Evolutionary conservation across 2,113 vertebrate species (phyloP), one percentile per base, ranked within the genome.

Genomic region (Psilopsiagon aymara): DNA sequence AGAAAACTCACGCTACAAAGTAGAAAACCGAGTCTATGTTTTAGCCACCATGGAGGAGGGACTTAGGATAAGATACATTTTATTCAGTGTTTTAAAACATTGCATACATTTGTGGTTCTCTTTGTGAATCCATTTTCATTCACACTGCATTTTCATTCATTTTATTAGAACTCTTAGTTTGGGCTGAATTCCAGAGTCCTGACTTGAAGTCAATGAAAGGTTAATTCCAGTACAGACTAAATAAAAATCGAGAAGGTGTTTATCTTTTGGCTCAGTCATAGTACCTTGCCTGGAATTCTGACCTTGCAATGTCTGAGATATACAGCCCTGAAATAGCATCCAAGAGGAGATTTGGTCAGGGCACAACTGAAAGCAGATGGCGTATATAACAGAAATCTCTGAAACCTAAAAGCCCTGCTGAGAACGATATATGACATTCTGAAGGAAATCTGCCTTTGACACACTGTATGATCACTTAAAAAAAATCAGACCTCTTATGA

Each of bases 281-380:
- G 57, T 63, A 68, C 83, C 73, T 93, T 96, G 80, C 62, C 86
- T 79, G 73, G 70, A 92, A 93, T 94, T 96, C 81, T 95, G 96
- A 96, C 96, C 91, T 96, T 96, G 95, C 63, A 89, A 67, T 51
- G 77, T 85, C 77, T 92, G 94, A 91, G 92, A 92, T 91, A 87
- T 10, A 49, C 53, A 94, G 75, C 63, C 67, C 93, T 91, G 90
- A 96, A 95, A 96, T 69, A 94, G 83, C 83, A 95, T 89, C 74
- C 81, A 92, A 90, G 83, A 84, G 69, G 69, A 95, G 74, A 91
- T 74, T 87, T 94, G 88, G 86, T 97, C 74, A 89, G 77, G 62
- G 55, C 44, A 55, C 62, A 94, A 60, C 70, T 74, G 92, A 91
- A 97, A 95, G 88, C 95, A 97, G 92, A 95, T 94, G 94, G 86